phyloP scores from a whole-genome alignment of 2,888 invertebrate species.

The Drosophila mimica region DNA sequence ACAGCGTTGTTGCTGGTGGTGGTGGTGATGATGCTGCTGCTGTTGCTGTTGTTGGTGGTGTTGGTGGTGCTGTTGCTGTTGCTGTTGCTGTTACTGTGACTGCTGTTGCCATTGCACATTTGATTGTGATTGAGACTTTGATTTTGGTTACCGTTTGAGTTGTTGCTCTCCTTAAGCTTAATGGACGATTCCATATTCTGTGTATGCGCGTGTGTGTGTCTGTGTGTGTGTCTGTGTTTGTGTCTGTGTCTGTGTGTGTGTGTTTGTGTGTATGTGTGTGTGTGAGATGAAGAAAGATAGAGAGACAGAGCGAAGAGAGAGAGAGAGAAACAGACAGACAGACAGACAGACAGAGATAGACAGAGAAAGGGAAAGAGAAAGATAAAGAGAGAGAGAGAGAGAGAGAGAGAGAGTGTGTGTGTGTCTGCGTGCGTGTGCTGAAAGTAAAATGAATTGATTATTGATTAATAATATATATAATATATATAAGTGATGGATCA shows the following conservation, averaged over 20 bases:
- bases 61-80: conserved; percentile 76
- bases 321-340: not conserved
- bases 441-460: not conserved
- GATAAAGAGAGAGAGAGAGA: not conserved
- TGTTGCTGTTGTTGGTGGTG: conserved; percentile 70
- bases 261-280: not conserved
- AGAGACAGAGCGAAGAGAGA: not conserved
- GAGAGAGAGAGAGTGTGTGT: not conserved
- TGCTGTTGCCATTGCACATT: conserved; percentile 48
- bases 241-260: conserved; percentile 13
- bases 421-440: conserved; percentile 4
- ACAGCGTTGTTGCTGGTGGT: conserved; percentile 62
- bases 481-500: not conserved
- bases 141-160: conserved; percentile 55
- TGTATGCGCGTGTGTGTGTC: conserved; percentile 16
- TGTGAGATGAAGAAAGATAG: not conserved
- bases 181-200: conserved; percentile 77
- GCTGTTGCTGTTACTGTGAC: conserved; percentile 66
- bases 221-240: conserved; percentile 2
- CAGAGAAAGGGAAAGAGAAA: not conserved
- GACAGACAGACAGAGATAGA: conserved; percentile 1
- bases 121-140: conserved; percentile 33
- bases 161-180: conserved; percentile 73
- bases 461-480: no score
- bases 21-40: conserved; percentile 63